phyloP scores from a whole-genome alignment of 1,140 invertebrate species.

The Trichoplusia ni region DNA sequence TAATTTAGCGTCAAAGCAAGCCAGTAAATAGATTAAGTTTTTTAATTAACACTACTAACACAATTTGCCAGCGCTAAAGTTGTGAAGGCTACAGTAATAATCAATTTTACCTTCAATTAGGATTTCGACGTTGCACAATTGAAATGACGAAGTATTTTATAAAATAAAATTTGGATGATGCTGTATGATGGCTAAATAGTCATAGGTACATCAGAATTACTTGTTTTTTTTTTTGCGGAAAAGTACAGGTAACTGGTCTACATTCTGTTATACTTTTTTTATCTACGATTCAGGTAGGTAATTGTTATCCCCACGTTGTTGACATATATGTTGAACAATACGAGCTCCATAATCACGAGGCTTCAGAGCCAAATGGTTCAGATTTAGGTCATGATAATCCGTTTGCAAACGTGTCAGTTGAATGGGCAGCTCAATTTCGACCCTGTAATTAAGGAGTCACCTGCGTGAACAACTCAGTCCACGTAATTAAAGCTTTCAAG shows the following conservation, averaged over 20 bases:
- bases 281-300: conserved; percentile 10
- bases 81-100: background rate
- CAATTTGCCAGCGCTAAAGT: background rate
- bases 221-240: no score
- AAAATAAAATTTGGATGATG: background rate
- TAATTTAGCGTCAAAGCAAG: background rate
- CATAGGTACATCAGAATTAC: no score
- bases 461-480: conserved; percentile 76
- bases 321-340: conserved; percentile 18
- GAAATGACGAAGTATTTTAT: background rate
- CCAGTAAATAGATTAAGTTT: conserved; percentile 13
- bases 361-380: conserved; percentile 38
- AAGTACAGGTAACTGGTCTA: background rate
- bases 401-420: conserved; percentile 71
- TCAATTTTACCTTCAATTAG: conserved; percentile 5
- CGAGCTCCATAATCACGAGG: conserved; percentile 10
- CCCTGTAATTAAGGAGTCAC: conserved; percentile 79
- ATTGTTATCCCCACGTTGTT: conserved; percentile 14
- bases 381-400: conserved; percentile 69
- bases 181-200: background rate
- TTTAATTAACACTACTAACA: background rate
- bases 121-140: background rate
- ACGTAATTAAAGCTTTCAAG: conserved; percentile 78
- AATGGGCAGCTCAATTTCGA: conserved; percentile 76
- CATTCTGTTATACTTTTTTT: background rate